A percentile compares a stretch with the other conserved stretches of the same genome.
Conservation (phyloP, 2,113 vertebrate species). For the Eubucco bourcierii region DNA sequence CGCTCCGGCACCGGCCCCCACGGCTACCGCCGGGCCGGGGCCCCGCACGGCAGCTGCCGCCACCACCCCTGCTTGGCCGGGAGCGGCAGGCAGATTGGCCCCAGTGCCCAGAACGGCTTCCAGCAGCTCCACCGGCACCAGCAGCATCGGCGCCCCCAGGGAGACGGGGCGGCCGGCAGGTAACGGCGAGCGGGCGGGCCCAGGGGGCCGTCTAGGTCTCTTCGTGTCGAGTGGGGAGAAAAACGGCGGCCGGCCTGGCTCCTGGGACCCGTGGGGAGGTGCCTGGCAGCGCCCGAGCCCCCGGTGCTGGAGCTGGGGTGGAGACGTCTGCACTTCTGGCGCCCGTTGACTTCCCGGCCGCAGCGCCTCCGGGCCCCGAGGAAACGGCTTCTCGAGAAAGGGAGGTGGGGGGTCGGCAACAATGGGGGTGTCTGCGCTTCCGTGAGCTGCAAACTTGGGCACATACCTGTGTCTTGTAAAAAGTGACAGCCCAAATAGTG, state of each 20-base stretch:
- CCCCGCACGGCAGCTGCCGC: neutral
- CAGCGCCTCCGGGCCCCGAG: neutral
- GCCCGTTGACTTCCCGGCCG: neutral
- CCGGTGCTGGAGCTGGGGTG: neutral
- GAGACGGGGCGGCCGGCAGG: constrained; percentile 69
- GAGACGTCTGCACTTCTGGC: rapidly evolving
- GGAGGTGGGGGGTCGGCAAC: neutral
- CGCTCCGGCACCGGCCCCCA: neutral
- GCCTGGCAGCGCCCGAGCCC: neutral
- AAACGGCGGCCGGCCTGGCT: neutral
- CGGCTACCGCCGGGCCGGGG: neutral
- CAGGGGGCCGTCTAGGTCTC: neutral
- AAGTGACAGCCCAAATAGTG: rapidly evolving
- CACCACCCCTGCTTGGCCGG: constrained; percentile 42
- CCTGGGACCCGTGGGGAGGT: no score
- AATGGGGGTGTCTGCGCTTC: neutral
- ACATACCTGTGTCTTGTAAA: neutral
- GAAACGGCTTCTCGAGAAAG: neutral
- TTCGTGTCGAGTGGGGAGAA: neutral
- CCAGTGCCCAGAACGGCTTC: neutral
- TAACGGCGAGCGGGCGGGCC: constrained; percentile 15
- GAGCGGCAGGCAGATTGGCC: neutral
- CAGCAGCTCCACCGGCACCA: neutral
- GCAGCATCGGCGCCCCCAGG: neutral
- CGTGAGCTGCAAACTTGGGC: neutral